Percentiles rank a stretch among this genome's conserved stretches.
Conservation (phyloP, 2,888 invertebrate genomes). For the Mythimna pallens region DNA sequence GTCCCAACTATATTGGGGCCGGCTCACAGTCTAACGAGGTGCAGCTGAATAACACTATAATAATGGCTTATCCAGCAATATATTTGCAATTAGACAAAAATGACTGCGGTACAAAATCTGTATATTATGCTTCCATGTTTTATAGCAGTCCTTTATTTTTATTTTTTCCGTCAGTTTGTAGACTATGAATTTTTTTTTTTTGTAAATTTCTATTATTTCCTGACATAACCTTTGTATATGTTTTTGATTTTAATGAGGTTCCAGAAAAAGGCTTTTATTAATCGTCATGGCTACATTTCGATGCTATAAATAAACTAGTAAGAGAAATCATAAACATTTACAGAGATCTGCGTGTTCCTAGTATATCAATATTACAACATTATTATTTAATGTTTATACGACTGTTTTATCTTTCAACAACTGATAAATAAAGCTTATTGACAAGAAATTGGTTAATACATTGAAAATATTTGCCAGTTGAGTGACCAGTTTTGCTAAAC, state of each 20-base stretch:
- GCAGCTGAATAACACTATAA: slow-evolving; percentile 23
- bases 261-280: neutral
- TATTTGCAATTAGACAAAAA: slow-evolving; percentile 36
- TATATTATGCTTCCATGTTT: slow-evolving; percentile 56
- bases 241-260: slow-evolving; percentile 15
- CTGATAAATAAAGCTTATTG: neutral
- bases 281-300: neutral
- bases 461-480: neutral
- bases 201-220: slow-evolving; percentile 4
- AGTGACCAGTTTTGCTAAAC: neutral
- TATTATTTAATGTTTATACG: neutral
- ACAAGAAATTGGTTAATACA: neutral
- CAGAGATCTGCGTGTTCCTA: neutral
- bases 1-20: neutral
- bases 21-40: neutral
- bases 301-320: neutral
- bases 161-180: neutral
- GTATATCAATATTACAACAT: neutral
- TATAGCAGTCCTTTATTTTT: slow-evolving; percentile 29
- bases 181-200: slow-evolving; percentile 1
- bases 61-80: slow-evolving; percentile 31
- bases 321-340: neutral
- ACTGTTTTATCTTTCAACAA: neutral
- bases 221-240: slow-evolving; percentile 11
- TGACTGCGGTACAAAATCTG: slow-evolving; percentile 66